Conservation (phyloP, 2,797 vertebrate species). For the Triplophysa yarkandensis region DNA sequence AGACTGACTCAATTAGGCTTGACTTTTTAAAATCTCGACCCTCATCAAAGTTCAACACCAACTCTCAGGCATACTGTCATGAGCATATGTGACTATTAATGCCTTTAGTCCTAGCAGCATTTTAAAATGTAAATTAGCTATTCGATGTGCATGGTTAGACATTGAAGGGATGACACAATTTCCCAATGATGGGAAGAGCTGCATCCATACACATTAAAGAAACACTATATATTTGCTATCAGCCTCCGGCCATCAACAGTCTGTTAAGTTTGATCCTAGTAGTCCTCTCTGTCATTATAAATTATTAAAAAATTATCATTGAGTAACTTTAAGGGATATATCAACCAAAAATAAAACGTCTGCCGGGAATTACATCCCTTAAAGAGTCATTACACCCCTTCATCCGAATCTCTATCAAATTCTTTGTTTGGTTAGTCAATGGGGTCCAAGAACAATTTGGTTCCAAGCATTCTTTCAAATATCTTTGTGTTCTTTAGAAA, state of each 20-base stretch:
- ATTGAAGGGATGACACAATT: constrained; percentile 14
- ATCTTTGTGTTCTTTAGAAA: too few relatives aligned
- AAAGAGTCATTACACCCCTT: too few relatives aligned
- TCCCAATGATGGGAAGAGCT: not conserved
- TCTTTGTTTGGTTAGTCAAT: too few relatives aligned
- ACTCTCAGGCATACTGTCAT: constrained; percentile 4
- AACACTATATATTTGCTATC: not conserved
- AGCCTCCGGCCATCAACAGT: not conserved
- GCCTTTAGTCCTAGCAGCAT: not conserved
- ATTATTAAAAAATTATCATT: too few relatives aligned
- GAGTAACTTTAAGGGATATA: too few relatives aligned
- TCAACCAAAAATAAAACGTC: too few relatives aligned
- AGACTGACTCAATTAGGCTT: not conserved
- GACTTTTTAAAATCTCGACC: not conserved
- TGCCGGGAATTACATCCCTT: too few relatives aligned
- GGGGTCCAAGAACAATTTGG: too few relatives aligned
- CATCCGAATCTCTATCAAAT: too few relatives aligned
- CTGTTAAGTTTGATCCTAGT: not conserved
- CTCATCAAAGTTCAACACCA: not conserved
- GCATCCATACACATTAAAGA: constrained; percentile 1
- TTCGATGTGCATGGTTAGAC: not conserved
- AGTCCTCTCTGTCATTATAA: too few relatives aligned
- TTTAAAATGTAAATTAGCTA: constrained; percentile 27
- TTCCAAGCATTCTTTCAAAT: too few relatives aligned
- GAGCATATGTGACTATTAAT: not conserved